These are phyloP conservation scores for Ataeniobius toweri DNA, from an alignment of 2,797 vertebrate species.

Conservation along the genomic window DNA sequence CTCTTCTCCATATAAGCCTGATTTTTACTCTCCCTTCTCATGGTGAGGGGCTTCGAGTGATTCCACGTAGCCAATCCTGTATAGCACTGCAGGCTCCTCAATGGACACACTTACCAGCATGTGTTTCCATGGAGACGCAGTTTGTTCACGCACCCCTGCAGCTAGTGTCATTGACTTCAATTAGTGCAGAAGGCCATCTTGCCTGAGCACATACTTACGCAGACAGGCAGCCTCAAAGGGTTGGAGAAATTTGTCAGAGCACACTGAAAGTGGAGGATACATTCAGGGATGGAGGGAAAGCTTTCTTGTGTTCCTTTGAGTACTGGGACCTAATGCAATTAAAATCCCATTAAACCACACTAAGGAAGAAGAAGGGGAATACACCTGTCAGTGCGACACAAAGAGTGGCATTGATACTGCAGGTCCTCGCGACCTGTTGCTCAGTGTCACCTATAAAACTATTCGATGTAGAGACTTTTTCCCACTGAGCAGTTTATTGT, in stretches of 20 bases:
- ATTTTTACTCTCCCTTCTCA: not conserved
- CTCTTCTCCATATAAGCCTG: not conserved
- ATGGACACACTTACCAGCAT: slow-evolving; percentile 60
- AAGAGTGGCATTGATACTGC: no score
- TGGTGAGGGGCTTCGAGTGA: slow-evolving; percentile 33
- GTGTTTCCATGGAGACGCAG: slow-evolving; percentile 82
- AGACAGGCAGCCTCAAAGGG: slow-evolving; percentile 59
- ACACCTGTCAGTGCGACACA: no score
- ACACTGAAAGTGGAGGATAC: slow-evolving; percentile 32
- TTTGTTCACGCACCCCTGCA: slow-evolving; percentile 68
- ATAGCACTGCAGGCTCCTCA: slow-evolving; percentile 56
- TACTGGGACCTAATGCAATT: not conserved
- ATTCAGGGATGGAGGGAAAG: not conserved
- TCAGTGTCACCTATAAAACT: no score
- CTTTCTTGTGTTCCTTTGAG: slow-evolving; percentile 23
- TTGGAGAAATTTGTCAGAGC: slow-evolving; percentile 39
- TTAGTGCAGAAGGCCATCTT: slow-evolving; percentile 71
- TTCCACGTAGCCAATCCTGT: slow-evolving; percentile 48
- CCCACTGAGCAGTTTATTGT: no score
- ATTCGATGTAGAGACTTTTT: no score
- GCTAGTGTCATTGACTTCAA: slow-evolving; percentile 80
- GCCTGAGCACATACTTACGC: slow-evolving; percentile 68
- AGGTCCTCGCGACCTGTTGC: no score
- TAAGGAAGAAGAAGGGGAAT: no score
- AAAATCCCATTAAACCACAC: not conserved